phyloP scores from a whole-genome alignment of 2,888 invertebrate genomes.

The Meteorus colon region DNA sequence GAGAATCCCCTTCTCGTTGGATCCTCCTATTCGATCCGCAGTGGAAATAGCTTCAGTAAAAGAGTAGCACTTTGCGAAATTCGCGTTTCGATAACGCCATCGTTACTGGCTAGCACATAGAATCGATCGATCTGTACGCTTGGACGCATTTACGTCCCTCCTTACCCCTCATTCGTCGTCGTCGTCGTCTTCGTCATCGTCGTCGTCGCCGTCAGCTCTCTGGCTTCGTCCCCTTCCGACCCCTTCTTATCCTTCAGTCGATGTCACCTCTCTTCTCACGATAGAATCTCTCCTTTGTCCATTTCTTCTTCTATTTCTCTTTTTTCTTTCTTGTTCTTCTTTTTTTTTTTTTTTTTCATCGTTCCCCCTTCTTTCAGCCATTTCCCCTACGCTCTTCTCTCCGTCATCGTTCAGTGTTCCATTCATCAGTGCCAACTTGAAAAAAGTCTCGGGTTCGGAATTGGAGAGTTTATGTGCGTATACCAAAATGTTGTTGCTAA shows the following conservation, averaged over 20 bases:
- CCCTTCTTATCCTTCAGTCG: conserved; percentile 19
- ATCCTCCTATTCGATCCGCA: conserved; percentile 41
- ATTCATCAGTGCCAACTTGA: conserved; percentile 31
- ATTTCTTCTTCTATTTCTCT: background rate
- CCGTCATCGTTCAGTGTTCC: conserved; percentile 16
- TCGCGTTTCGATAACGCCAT: conserved; percentile 48
- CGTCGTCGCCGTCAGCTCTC: conserved; percentile 1
- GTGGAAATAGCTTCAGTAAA: conserved; percentile 45
- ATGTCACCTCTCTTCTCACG: conserved; percentile 26
- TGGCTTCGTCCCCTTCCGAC: background rate
- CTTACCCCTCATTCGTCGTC: conserved; percentile 32
- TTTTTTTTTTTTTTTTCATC: conserved; percentile 1
- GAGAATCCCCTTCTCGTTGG: conserved; percentile 35
- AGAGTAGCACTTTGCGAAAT: conserved; percentile 48
- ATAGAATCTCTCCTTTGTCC: conserved; percentile 16
- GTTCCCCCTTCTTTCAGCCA: background rate
- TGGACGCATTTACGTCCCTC: conserved; percentile 44
- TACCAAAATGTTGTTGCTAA: conserved; percentile 43
- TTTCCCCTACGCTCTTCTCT: background rate
- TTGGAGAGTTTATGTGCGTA: conserved; percentile 46
- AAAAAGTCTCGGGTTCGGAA: conserved; percentile 38
- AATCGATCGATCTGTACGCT: conserved; percentile 42
- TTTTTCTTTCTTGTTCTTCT: background rate
- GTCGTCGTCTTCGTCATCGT: background rate
- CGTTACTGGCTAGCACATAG: conserved; percentile 39